Evolutionary conservation across 2,113 vertebrate genomes (phyloP).

Genomic region (Corythornis cristatus): DNA sequence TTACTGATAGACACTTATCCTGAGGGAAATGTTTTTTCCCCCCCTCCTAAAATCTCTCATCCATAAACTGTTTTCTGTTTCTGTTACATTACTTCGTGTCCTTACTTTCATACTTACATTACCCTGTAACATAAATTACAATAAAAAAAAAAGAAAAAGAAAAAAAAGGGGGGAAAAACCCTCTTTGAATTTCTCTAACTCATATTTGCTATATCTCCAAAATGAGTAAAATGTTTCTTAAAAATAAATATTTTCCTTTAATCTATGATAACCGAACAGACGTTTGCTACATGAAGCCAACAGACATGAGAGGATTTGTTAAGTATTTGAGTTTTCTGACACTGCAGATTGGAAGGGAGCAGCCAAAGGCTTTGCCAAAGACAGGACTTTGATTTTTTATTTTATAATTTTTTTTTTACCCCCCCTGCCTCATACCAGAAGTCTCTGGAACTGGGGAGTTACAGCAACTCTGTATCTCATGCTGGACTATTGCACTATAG

Average conservation of each 20-base stretch:
- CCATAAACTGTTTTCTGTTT: constrained; percentile 11
- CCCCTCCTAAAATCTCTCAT: background rate
- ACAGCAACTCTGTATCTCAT: background rate
- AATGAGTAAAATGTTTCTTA: background rate
- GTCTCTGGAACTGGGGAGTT: background rate
- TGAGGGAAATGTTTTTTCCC: background rate
- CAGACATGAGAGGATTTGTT: constrained; percentile 59
- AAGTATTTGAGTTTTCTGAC: constrained; percentile 69
- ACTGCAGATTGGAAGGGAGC: constrained; percentile 64
- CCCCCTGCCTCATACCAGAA: background rate
- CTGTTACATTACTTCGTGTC: background rate
- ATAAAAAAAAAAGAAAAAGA: background rate
- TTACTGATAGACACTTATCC: background rate
- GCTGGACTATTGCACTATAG: background rate
- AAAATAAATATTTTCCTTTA: constrained; percentile 65
- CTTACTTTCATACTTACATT: too few species aligned
- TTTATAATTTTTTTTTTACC: background rate
- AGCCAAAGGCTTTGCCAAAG: constrained; percentile 46
- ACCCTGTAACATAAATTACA: background rate
- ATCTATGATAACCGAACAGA: constrained; percentile 60
- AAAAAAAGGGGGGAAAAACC: background rate
- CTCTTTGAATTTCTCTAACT: constrained; percentile 23
- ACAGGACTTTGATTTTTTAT: constrained; percentile 24
- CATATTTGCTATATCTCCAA: background rate
- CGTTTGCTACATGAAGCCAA: constrained; percentile 63